Evolutionary conservation across 2,113 vertebrate genomes (phyloP).

Genomic region (Ictidomys tridecemlineatus): DNA sequence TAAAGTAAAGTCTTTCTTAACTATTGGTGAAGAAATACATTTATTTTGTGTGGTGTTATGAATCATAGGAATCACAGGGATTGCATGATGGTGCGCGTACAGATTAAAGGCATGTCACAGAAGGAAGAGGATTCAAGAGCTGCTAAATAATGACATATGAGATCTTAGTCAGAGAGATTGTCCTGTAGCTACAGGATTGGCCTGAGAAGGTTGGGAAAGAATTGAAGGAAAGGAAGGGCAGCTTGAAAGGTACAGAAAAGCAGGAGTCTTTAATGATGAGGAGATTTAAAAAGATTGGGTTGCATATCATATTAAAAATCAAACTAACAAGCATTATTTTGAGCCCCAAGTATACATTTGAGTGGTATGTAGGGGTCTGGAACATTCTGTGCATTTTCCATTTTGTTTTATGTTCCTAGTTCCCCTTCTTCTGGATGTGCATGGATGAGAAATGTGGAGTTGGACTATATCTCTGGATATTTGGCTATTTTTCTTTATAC

Average conservation of each 20-base stretch:
- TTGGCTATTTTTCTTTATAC: background rate
- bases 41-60: background rate
- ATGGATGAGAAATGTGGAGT: background rate
- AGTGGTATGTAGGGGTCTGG: background rate
- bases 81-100: no score
- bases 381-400: background rate
- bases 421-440: background rate
- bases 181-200: background rate
- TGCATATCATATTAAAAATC: background rate
- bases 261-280: background rate
- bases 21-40: background rate
- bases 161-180: constrained; percentile 35
- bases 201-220: background rate
- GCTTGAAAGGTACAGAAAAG: background rate
- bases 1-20: background rate
- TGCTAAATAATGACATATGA: background rate
- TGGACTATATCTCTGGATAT: background rate
- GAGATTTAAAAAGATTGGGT: background rate
- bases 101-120: constrained; percentile 12
- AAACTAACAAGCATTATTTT: background rate
- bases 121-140: constrained; percentile 31
- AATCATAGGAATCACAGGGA: background rate
- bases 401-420: background rate
- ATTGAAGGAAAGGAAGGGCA: background rate
- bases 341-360: background rate